Evolutionary conservation across 1,140 invertebrate species (phyloP), one percentile per base, ranked within the genome.

Genomic region (Zaprionus lachaisei): DNA sequence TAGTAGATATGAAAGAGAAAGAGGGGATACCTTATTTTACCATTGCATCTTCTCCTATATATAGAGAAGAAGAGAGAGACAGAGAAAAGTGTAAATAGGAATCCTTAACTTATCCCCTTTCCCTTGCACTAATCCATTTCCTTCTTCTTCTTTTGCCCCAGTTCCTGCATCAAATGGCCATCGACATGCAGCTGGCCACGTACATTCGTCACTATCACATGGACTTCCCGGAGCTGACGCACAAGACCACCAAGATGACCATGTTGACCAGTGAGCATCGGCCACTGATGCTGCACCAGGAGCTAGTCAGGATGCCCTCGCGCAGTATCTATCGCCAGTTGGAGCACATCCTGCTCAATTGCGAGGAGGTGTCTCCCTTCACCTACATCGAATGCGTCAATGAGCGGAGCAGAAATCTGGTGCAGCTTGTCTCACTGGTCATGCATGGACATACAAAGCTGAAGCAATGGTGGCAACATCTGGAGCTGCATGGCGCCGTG

Each of bases 201-300:
- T 99, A 97, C 85, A 92, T 95, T 12, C 94, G 96, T 83, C 95
- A 97, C 92, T 99, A 99, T 92, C 96, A 97, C 93, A 93, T 96
- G 74, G 98, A 99, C 93, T 98, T 96, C 89, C 97, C 98, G 0
- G 69, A 86, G 14, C 70, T 93, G 49, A 77, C 81, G 79, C 70
- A 89, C 86, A 38, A 92, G 79, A 55, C 93, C 79, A 41, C 93
- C 92, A 77, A 94, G 94, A 68, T 77, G 12, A 83, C 78, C 0
- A 94, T 94, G 44, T 93, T 95, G 12, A 79, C 91, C 0, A 94
- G 94, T 73, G 93, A 90, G 14, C 93, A 96, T 72, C 92, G 95
- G 15, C 94, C 95, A 38, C 95, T 95, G 86, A 93, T 97, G 78
- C 93, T 93, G 4, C 90, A 95, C 66, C 96, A 95, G 37, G 94